These are phyloP conservation scores for Caenorhabditis wallacei DNA, from an alignment of 2,888 invertebrate genomes.

Conservation along the genomic window DNA sequence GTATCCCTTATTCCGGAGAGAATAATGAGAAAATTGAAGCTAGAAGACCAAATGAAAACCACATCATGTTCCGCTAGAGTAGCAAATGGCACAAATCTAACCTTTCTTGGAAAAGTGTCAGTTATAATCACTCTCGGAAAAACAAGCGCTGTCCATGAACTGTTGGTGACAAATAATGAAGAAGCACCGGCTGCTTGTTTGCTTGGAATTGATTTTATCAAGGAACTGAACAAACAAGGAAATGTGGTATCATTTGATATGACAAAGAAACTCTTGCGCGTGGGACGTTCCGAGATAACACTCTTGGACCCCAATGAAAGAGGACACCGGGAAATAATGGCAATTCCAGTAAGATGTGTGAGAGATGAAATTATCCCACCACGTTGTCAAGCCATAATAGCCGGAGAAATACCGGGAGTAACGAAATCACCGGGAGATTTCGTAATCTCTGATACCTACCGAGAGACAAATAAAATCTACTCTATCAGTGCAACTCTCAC, in stretches of 20 bases:
- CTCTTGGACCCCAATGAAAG: constrained; percentile 4
- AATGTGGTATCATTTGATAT: background rate
- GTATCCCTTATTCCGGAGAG: constrained; percentile 6
- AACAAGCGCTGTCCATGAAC: background rate
- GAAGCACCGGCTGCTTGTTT: constrained; percentile 32
- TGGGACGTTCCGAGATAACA: background rate
- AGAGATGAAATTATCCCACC: background rate
- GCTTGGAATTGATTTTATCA: constrained; percentile 36
- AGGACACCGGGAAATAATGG: background rate
- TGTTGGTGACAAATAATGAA: background rate
- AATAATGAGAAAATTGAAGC: background rate
- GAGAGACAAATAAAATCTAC: constrained; percentile 15
- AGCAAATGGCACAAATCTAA: constrained; percentile 5
- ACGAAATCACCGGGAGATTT: background rate
- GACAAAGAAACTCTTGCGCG: constrained; percentile 25
- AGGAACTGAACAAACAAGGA: constrained; percentile 2
- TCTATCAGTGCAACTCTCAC: background rate
- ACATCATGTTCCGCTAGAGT: constrained; percentile 6
- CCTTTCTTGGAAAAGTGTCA: constrained; percentile 1
- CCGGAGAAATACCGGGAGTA: constrained; percentile 4
- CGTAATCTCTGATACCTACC: background rate
- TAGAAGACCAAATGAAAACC: background rate
- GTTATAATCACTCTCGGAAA: constrained; percentile 5
- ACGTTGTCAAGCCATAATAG: background rate
- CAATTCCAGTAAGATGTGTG: background rate